A percentile compares a stretch with the other conserved stretches of the same genome.
These are phyloP conservation scores for Paguma larvata DNA, from an alignment of 2,797 vertebrate genomes.

Conservation along the genomic window DNA sequence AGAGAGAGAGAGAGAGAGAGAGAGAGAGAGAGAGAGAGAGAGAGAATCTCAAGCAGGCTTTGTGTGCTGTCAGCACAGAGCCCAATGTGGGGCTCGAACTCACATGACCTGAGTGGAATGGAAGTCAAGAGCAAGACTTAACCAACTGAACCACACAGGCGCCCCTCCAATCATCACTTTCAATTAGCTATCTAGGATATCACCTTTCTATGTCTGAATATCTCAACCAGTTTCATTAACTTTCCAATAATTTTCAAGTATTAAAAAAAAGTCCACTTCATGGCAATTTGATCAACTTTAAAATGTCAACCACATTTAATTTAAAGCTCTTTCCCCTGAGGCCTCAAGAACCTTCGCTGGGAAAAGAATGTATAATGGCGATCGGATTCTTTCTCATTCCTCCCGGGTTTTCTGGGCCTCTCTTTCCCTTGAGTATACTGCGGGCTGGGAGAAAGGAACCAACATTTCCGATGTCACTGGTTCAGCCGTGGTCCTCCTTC, in stretches of 20 bases:
- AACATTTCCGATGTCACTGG: not conserved
- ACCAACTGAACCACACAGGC: no score
- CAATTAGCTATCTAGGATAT: not conserved
- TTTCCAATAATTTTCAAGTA: not conserved
- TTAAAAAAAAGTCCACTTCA: not conserved
- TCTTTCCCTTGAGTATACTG: not conserved
- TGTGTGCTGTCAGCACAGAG: no score
- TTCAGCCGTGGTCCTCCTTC: not conserved
- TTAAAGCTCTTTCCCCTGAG: not conserved
- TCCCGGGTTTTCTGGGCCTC: not conserved
- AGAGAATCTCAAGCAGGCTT: no score
- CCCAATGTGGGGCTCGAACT: no score
- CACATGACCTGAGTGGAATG: no score
- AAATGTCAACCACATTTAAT: not conserved
- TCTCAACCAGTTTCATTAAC: not conserved
- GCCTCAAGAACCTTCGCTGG: not conserved
- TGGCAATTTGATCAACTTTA: not conserved
- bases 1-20: no score
- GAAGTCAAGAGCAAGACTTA: no score
- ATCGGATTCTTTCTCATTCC: not conserved
- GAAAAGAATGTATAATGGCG: not conserved
- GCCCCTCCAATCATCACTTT: not conserved
- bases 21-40: no score
- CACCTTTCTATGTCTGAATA: not conserved
- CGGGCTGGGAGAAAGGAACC: not conserved